phyloP scores from a whole-genome alignment of 2,888 invertebrate species.

The Orgyia antiqua region DNA sequence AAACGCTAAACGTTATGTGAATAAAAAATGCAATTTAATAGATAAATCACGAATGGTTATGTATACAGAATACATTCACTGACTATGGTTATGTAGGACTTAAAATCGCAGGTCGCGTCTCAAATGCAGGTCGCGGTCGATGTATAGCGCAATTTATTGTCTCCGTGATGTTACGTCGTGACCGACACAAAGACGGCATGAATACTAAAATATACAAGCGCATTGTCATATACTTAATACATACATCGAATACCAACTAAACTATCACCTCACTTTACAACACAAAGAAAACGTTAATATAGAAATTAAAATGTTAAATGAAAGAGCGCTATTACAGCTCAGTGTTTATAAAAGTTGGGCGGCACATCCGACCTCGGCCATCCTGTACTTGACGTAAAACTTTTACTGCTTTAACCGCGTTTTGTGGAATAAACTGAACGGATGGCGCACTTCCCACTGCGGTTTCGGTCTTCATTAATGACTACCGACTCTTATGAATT shows the following conservation, averaged over 20 bases:
- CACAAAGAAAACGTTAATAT: conserved; percentile 4
- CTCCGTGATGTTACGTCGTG: conserved; percentile 38
- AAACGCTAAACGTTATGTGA: too few species aligned
- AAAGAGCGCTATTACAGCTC: conserved; percentile 13
- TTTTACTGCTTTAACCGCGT: conserved; percentile 37
- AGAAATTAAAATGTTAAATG: conserved; percentile 7
- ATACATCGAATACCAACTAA: conserved; percentile 9
- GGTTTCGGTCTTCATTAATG: conserved; percentile 64
- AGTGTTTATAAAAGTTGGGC: conserved; percentile 19
- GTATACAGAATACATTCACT: too few species aligned
- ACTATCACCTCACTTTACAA: conserved; percentile 3
- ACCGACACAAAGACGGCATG: conserved; percentile 17
- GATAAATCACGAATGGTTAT: conserved; percentile 18
- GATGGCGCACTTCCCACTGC: conserved; percentile 43
- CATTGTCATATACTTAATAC: conserved; percentile 3
- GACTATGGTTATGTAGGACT: too few species aligned
- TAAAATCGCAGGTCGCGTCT: conserved; percentile 34
- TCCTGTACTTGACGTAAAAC: conserved; percentile 22
- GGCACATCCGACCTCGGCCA: conserved; percentile 22
- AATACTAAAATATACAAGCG: conserved; percentile 18
- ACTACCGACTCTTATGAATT: conserved; percentile 64
- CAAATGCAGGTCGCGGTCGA: conserved; percentile 48
- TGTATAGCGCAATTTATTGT: conserved; percentile 61
- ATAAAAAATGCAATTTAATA: too few species aligned
- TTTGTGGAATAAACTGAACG: conserved; percentile 30